Evolutionary conservation across 2,113 vertebrate genomes (phyloP), one percentile per base, ranked within the genome.

Genomic region (Myrmecophaga tridactyla): DNA sequence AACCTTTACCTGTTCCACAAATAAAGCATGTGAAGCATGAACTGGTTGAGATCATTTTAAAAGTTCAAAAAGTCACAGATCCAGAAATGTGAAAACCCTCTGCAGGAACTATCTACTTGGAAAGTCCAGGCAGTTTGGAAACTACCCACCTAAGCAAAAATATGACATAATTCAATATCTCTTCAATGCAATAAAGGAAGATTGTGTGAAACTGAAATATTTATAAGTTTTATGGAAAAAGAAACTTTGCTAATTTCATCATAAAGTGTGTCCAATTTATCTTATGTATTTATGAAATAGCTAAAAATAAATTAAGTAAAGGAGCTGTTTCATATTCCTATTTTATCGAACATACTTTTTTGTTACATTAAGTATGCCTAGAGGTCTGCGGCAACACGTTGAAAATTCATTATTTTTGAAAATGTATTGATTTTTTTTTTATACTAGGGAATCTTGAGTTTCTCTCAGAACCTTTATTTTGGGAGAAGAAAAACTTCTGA

Each of bases 21-120:
- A 98, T 98, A 96, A 99, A 99, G 97, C 98, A 99, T 0, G 99
- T 99, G 90, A 99, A 99, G 93, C 99, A 99, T 9, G 99, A 99
- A 98, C 98, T 99, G 94, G 97, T 98, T 46, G 99, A 99, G 96
- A 98, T 99, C 25, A 98, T 99, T 62, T 98, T 99, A 97, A 99
- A 99, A 98, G 99, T 99, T 20, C 99, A 99, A 18, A 98, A 98
- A 21, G 98, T 99, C 80, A 98, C 99, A 3, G 99, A 99, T 97
- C 99, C 99, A 0, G 96, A 99, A 72, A 99, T 99, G 0, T 99
- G 99, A 39, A 99, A 98, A 85, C 98, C 96, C 5, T 99, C 99
- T 11, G 99, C 98, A 0, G 99, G 99, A 81, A 97, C 95, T 3
- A 96, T 97, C 78, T 99, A 98, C 97, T 73, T 99, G 82, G 99